phyloP scores from a whole-genome alignment of 2,113 vertebrate genomes.

The Aptenodytes patagonicus region DNA sequence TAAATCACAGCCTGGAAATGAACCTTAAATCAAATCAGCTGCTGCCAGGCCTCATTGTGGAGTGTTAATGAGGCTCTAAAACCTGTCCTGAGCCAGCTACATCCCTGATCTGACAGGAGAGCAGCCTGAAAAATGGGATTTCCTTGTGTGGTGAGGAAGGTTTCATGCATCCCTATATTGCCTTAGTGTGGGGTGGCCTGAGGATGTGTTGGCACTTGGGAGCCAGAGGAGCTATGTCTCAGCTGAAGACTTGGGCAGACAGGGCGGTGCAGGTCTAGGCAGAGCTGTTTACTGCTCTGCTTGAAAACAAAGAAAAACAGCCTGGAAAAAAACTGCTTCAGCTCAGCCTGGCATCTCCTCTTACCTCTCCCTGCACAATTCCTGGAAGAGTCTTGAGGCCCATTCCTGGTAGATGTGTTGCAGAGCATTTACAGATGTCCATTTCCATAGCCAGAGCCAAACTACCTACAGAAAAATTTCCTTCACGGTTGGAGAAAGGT shows the following conservation, averaged over 20 bases:
- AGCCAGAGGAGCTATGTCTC: neutral
- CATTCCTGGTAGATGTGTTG: neutral
- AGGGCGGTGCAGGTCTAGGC: neutral
- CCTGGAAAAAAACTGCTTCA: neutral
- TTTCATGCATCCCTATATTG: neutral
- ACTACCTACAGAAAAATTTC: neutral
- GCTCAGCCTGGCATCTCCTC: neutral
- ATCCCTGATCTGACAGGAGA: constrained; percentile 46
- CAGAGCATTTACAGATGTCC: neutral
- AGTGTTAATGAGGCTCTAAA: constrained; percentile 72
- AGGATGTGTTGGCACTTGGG: constrained; percentile 8
- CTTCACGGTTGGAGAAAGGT: neutral
- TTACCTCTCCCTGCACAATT: neutral
- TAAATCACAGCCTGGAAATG: constrained; percentile 70
- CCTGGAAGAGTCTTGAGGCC: constrained; percentile 1
- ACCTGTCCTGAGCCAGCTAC: constrained; percentile 50
- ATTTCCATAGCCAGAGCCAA: neutral
- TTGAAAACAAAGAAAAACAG: neutral
- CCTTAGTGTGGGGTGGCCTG: neutral
- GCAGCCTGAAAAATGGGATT: constrained; percentile 59
- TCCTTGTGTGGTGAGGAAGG: constrained; percentile 29
- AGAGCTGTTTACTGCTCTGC: constrained; percentile 3
- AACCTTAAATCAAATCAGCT: constrained; percentile 72
- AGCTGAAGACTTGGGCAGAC: neutral
- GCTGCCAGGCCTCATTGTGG: constrained; percentile 56